Base-by-base conservation (phyloP, 1,140 invertebrate species). In the Periplaneta americana region DNA sequence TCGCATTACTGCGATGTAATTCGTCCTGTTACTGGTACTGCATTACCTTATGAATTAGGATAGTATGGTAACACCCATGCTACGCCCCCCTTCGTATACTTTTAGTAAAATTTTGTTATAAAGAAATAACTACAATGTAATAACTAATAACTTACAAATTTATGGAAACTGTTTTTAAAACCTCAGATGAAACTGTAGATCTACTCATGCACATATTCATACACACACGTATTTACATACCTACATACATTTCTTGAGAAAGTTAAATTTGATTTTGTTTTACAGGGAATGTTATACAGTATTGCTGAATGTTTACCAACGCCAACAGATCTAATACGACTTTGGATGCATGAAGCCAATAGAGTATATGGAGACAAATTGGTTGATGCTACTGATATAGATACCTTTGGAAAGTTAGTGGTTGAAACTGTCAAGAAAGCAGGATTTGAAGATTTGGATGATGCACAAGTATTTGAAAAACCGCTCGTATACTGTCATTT, bases 291-390 rank as follows among this genome's bases (percentile, higher is more conserved):
- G 39, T 88, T 98, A n/a, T 98, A 97, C 88, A 92, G 94, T n/a
- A 93, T 91, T 80, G 92, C 92, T 13, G 96, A 97, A 32, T 93
- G 94, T 48, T 90, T 96, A 34, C 92, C 93, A 79, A 92, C 88
- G 75, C 89, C 91, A 1, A 92, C 92, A 79, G 93, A 93, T 81
- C 88, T 98, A 33, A 90, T 97, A 1, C 90, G 96, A 17, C 88
- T 98, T 17, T 98, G 95, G 93, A 91, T 96, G 85, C 98, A 99
- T 85, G 98, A 99, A 88, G 93, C 96, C 1, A 93, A 92, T 34
- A 90, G 97, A 80, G 96, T 98, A 0, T 98, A 98, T 87, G 91
- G 93, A 5, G 98, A 99, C 86, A 98, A 98, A 88, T 89, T 98
- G 9, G 92, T 97, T 0, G 92, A 92, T 84, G 80, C 82, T 32